These are phyloP conservation scores for Rhagophthalmus giganteus DNA, from an alignment of 2,888 invertebrate genomes.

Conservation along the genomic window DNA sequence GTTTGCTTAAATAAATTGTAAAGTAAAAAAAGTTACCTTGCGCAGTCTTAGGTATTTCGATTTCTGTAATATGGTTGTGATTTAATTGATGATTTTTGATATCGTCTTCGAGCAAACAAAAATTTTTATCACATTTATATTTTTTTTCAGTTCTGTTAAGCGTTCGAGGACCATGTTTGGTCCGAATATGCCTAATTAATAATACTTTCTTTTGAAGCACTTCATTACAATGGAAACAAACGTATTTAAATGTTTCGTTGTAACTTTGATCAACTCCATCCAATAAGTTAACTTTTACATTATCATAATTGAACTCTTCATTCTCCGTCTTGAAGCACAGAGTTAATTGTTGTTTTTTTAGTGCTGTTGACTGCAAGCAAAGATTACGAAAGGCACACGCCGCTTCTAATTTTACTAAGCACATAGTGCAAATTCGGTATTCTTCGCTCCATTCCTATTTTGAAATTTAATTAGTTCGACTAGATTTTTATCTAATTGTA, in stretches of 20 bases:
- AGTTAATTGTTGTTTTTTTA: conserved; percentile 17
- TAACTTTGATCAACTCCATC: conserved; percentile 1
- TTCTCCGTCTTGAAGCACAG: no score
- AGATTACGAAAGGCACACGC: conserved; percentile 42
- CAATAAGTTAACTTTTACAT: no score
- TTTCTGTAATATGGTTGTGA: no score
- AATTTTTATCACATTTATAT: no score
- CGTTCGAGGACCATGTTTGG: no score
- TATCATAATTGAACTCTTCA: background rate
- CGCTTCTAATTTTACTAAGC: conserved; percentile 40
- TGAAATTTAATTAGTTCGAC: background rate
- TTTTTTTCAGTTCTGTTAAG: no score
- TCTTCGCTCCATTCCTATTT: conserved; percentile 38
- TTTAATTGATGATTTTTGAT: no score
- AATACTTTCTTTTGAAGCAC: conserved; percentile 30
- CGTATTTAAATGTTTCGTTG: conserved; percentile 13
- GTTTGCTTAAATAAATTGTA: background rate
- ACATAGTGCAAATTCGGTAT: conserved; percentile 38
- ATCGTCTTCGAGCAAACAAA: no score
- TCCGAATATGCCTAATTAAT: conserved; percentile 33
- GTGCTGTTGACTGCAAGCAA: conserved; percentile 41
- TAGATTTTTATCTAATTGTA: background rate
- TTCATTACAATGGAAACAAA: conserved; percentile 39
- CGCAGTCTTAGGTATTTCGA: background rate
- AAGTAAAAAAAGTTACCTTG: conserved; percentile 3